These are phyloP conservation scores for Luffia ferchaultella DNA, from an alignment of 2,888 invertebrate genomes.

Conservation along the genomic window DNA sequence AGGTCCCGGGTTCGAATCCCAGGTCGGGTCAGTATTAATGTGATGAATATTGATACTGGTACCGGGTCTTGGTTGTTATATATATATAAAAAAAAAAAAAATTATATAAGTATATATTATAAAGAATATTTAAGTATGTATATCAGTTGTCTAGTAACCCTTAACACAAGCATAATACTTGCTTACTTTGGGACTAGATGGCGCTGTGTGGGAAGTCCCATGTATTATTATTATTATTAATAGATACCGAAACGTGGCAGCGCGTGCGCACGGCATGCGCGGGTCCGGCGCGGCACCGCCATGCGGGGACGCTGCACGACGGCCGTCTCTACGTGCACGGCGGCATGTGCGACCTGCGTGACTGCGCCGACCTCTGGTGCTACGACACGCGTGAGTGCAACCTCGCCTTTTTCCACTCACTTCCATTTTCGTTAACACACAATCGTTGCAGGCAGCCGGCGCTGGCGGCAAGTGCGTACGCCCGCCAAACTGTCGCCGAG, in stretches of 20 bases:
- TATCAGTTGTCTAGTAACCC: too few species aligned
- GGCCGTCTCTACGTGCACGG: constrained; percentile 87
- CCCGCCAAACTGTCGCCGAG: constrained; percentile 73
- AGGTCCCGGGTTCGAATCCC: too few species aligned
- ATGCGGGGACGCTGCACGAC: constrained; percentile 82
- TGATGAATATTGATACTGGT: too few species aligned
- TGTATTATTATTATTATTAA: too few species aligned
- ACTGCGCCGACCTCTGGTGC: constrained; percentile 79
- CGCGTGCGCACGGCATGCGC: constrained; percentile 38
- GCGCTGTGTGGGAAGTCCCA: too few species aligned
- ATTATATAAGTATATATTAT: too few species aligned
- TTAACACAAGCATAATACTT: too few species aligned
- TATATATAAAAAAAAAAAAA: too few species aligned
- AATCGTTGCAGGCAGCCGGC: constrained; percentile 57
- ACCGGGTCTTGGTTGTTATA: too few species aligned
- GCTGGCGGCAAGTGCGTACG: constrained; percentile 70
- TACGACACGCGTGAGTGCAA: constrained; percentile 72
- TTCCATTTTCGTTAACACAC: neutral
- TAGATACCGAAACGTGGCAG: constrained; percentile 88
- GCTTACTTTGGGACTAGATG: too few species aligned
- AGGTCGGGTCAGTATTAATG: too few species aligned
- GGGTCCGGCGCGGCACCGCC: constrained; percentile 80
- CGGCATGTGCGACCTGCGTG: constrained; percentile 86
- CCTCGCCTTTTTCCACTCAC: neutral
- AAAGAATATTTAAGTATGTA: too few species aligned